Base-by-base conservation (phyloP, 2,113 vertebrate genomes). In the Paedocypris sp. region DNA sequence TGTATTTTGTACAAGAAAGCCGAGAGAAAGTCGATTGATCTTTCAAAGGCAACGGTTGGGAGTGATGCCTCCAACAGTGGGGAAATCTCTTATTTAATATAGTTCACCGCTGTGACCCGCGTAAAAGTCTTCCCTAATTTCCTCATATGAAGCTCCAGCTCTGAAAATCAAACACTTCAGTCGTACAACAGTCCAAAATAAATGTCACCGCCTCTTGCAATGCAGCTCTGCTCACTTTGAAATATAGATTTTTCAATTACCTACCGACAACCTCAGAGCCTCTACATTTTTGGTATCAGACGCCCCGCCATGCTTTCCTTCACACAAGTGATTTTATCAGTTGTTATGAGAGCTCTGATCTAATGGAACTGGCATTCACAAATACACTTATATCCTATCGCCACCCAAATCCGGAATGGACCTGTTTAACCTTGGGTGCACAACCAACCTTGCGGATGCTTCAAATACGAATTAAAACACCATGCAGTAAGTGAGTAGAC, bases 221-320 rank as follows among this genome's bases (percentile, higher is more conserved):
- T 46, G 58, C 51, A 50, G 38, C 26, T 47, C 60, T 60, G 51
- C 32, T 72, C 48, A 38, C 62, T 63, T 61, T 42, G 25, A 60
- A 69, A 69, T 69, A 56, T 61, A 15, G 22, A 66, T 63, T 67
- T 62, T 62, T 62, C 48, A 66, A 54, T 67, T 62, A 67, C 36
- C 54, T 52, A 45, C 42, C 39, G 42, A 61, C 43, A 62, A 50
- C 43, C 46, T 53, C 47, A 3, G 26, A 50, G 60, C 32, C 53
- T 60, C 48, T 58, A 67, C 51, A 56, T 64, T 73, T n/a, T 62
- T 53, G 52, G 45, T 54, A 66, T 54, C 50, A 61, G 51, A 72
- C 57, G 51, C 23, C 47, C 26, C 13, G 36, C 41, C 16, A 54
- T 46, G 39, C 22, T 12, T 16, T 41, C 7, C 2, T 25, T 39